Conservation (phyloP, 2,888 invertebrate genomes). For the Drosophila subquinaria region DNA sequence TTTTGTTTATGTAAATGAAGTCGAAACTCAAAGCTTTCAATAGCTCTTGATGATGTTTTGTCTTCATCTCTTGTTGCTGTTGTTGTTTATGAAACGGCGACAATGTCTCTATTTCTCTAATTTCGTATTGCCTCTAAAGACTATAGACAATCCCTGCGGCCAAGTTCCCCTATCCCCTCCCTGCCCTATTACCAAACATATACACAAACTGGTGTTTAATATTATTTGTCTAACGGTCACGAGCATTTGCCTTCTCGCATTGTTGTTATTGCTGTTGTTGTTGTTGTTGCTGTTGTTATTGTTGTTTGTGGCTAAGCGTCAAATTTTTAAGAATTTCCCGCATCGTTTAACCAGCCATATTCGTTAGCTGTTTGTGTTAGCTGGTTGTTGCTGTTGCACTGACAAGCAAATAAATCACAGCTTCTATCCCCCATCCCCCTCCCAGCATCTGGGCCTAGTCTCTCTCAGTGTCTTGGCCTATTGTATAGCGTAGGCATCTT, state of each 20-base stretch:
- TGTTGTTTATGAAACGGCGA: conserved; percentile 59
- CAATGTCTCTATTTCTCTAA: conserved; percentile 79
- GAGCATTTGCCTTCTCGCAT: conserved; percentile 68
- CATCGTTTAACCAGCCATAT: conserved; percentile 76
- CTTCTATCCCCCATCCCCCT: conserved; percentile 23
- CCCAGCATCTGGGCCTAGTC: conserved; percentile 16
- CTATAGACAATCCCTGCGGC: conserved; percentile 43
- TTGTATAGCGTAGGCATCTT: conserved; percentile 72
- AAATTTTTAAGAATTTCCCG: conserved; percentile 78
- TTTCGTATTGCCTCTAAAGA: conserved; percentile 58
- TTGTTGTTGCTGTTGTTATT: conserved; percentile 23
- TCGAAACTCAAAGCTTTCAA: conserved; percentile 64
- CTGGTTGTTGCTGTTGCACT: conserved; percentile 65
- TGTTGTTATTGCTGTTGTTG: conserved; percentile 38
- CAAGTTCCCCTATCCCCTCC: background rate
- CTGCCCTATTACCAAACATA: conserved; percentile 10
- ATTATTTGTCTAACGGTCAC: conserved; percentile 80
- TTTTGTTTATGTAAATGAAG: conserved; percentile 74
- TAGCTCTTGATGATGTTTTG: conserved; percentile 78
- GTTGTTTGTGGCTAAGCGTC: conserved; percentile 78
- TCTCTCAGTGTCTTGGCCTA: conserved; percentile 7
- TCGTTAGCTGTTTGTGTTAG: conserved; percentile 51
- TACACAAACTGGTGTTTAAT: conserved; percentile 68
- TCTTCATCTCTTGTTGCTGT: conserved; percentile 14
- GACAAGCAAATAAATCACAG: conserved; percentile 80